These are phyloP conservation scores for Chrysaora quinquecirrha DNA, from an alignment of 30 jellyfish, hydroid and myxozoan genomes.

Conservation along the genomic window DNA sequence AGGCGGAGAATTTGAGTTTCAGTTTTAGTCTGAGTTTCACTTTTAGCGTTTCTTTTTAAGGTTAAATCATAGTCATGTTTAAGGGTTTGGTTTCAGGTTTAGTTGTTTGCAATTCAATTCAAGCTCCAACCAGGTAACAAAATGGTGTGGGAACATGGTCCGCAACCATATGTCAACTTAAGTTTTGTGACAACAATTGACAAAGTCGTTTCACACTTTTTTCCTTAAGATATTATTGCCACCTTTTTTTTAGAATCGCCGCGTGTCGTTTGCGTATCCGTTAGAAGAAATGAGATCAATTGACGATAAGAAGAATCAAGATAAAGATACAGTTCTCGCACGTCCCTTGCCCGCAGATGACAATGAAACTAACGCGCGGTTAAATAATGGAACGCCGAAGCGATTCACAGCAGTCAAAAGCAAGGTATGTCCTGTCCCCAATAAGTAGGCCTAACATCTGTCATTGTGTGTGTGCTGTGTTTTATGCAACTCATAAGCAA, in stretches of 20 bases:
- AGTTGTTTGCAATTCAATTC: no score
- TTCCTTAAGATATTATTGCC: no score
- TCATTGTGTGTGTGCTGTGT: no score
- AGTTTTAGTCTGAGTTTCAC: neutral
- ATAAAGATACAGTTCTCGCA: constrained; percentile 40
- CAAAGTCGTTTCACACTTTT: no score
- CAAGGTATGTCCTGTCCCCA: constrained; percentile 51
- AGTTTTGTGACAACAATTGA: no score
- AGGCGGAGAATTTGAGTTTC: neutral
- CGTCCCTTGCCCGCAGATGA: constrained; percentile 36
- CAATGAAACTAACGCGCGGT: neutral
- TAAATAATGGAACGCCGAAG: constrained; percentile 24
- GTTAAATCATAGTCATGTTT: no score
- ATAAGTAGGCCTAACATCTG: no score
- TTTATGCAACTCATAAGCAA: no score
- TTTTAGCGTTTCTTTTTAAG: neutral
- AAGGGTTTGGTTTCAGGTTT: no score
- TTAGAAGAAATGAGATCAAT: constrained; percentile 51
- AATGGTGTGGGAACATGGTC: no score
- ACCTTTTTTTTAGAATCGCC: constrained; percentile 48
- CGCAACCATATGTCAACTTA: no score
- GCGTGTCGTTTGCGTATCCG: constrained; percentile 78
- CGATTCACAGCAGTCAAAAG: constrained; percentile 51
- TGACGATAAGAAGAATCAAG: constrained; percentile 6
- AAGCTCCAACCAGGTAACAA: no score